Evolutionary conservation across 2,113 vertebrate genomes (phyloP), one percentile per base, ranked within the genome.

Genomic region (Chionis minor): DNA sequence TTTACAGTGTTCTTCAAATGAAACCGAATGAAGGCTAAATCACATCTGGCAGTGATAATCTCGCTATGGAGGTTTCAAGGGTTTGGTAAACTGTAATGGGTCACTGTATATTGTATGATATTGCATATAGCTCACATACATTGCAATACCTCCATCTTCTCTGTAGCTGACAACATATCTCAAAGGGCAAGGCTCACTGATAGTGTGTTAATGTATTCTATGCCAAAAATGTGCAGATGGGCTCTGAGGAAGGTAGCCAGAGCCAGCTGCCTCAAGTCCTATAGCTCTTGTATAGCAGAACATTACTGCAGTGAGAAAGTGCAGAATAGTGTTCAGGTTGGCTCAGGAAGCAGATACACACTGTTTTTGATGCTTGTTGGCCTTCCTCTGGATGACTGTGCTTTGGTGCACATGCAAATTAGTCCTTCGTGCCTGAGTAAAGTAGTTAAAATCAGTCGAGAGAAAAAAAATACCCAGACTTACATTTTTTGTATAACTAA

Each of bases 91-190:
- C 17, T 62, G 26, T 20, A n/a, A 33, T 4, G 27, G 17, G 19
- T 70, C 23, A 38, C 6, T 40, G 1, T 45, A 52, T 30, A 13
- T 15, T 61, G 18, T 20, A 54, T 0, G 0, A 26, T 58, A 35
- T n/a, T 47, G 9, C 19, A 51, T 35, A 80, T 35, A 80, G 14
- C 14, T 66, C 54, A 70, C 17, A 21, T 27, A 17, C 6, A 4
- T 18, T 35, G 10, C 27, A 71, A 12, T 28, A 16, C 4, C 45
- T 61, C 13, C 15, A 56, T 51, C 42, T 81, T 30, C 75, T 38
- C 70, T 71, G 14, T n/a, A 27, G 71, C 30, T 32, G 51, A 23
- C 70, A 82, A 32, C 13, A 13, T 40, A 63, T 23, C 14, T 67
- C 47, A 63, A 54, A 67, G 32, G 20, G 14, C 4, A 6, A 84